Percentiles rank a stretch among this genome's conserved stretches.
Evolutionary conservation across 2,888 invertebrate species (phyloP).

Genomic region (Eurytoma californica): DNA sequence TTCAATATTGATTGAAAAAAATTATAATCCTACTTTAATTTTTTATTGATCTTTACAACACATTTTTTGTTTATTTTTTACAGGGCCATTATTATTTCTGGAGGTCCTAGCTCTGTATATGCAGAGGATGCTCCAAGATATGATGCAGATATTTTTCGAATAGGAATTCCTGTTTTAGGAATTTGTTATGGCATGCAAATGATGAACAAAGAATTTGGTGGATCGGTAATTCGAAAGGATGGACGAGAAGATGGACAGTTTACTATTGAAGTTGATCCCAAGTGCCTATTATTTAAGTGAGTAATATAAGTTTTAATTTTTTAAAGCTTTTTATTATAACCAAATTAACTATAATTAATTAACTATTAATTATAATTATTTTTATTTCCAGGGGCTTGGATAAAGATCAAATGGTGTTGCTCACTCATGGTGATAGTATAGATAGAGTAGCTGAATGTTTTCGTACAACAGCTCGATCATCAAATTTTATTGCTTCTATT

Average conservation of each 20-base stretch:
- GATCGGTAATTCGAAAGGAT: conserved; percentile 90
- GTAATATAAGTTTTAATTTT: conserved; percentile 64
- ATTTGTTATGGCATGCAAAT: conserved; percentile 99
- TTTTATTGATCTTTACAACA: background rate
- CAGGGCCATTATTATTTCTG: conserved; percentile 97
- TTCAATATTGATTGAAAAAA: background rate
- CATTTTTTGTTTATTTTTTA: conserved; percentile 59
- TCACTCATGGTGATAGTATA: conserved; percentile 98
- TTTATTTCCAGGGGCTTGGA: conserved; percentile 85
- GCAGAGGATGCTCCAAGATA: conserved; percentile 95
- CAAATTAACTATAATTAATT: conserved; percentile 32
- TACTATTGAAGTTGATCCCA: conserved; percentile 89
- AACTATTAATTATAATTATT: background rate
- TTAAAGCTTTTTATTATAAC: conserved; percentile 7
- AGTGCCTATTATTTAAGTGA: conserved; percentile 95
- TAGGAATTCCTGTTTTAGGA: conserved; percentile 95
- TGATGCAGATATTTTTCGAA: conserved; percentile 96
- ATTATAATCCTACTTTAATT: background rate
- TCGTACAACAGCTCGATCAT: conserved; percentile 89
- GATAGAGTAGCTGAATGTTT: conserved; percentile 93
- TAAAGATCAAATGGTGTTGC: conserved; percentile 90
- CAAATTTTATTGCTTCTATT: conserved; percentile 90
- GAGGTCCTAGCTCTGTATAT: conserved; percentile 98
- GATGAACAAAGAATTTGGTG: conserved; percentile 98
- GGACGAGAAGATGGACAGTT: conserved; percentile 96